These are phyloP conservation scores for Anseranas semipalmata DNA, from an alignment of 2,113 vertebrate species.

Conservation along the genomic window DNA sequence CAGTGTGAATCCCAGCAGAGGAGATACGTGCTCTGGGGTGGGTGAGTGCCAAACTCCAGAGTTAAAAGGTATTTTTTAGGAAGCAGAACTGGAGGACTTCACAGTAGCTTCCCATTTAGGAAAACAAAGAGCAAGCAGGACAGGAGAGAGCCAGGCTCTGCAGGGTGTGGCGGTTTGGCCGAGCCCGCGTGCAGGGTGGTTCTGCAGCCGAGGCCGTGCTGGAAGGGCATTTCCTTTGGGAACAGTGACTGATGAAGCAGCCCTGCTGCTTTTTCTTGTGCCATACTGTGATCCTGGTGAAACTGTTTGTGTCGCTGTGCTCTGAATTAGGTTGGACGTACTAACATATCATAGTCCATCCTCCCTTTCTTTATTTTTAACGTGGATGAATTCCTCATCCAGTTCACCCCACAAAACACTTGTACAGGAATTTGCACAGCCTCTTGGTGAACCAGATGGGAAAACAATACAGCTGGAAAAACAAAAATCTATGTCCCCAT, in stretches of 20 bases:
- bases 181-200: neutral
- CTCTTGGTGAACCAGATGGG: neutral
- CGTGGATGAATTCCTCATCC: neutral
- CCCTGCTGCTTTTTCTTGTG: neutral
- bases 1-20: neutral
- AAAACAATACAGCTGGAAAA: neutral
- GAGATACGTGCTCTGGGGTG: neutral
- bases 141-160: neutral
- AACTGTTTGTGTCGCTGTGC: accelerated
- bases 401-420: neutral
- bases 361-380: neutral
- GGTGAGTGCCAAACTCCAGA: neutral
- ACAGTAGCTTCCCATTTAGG: neutral
- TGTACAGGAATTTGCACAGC: neutral
- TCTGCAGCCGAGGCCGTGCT: neutral
- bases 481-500: neutral
- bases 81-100: neutral
- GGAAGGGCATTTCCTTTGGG: neutral
- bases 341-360: neutral
- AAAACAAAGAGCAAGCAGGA: neutral
- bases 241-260: accelerated
- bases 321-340: neutral
- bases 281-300: accelerated
- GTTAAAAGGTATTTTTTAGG: neutral
- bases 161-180: neutral